phyloP scores from a whole-genome alignment of 2,888 invertebrate genomes.

The Drosophila kanekoi region DNA sequence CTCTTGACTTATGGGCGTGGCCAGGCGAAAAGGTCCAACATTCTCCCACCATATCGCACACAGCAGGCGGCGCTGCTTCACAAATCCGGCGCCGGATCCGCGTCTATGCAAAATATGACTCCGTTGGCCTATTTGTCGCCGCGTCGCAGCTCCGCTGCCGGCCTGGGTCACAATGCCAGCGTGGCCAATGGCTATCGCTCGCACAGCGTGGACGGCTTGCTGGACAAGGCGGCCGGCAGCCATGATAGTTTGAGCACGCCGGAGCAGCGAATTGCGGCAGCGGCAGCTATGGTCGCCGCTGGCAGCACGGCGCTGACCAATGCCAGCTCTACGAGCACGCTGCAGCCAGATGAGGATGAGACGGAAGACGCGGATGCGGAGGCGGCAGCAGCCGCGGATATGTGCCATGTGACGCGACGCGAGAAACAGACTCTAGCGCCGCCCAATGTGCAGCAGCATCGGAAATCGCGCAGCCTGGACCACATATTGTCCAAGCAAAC shows the following conservation, averaged over 20 bases:
- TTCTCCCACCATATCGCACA: conserved; percentile 82
- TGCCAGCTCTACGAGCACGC: conserved; percentile 80
- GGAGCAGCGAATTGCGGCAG: conserved; percentile 79
- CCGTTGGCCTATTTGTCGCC: conserved; percentile 78
- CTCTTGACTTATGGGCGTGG: conserved; percentile 73
- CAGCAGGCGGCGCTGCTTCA: conserved; percentile 72
- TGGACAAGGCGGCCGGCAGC: conserved; percentile 83
- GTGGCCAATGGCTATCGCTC: conserved; percentile 85
- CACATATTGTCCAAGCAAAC: conserved; percentile 86
- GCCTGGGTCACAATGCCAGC: conserved; percentile 63
- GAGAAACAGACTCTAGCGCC: conserved; percentile 75
- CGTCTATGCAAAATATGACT: conserved; percentile 81
- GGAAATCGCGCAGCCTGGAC: conserved; percentile 88
- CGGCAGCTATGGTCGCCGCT: conserved; percentile 79
- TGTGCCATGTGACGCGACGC: conserved; percentile 68
- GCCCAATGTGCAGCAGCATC: conserved; percentile 80
- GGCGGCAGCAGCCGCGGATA: conserved; percentile 1
- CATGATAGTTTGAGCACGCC: conserved; percentile 60
- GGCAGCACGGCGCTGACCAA: conserved; percentile 82
- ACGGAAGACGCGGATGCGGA: not conserved
- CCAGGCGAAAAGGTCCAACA: conserved; percentile 77
- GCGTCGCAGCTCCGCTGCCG: conserved; percentile 83
- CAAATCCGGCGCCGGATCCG: conserved; percentile 60
- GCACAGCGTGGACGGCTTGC: conserved; percentile 88
- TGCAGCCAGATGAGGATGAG: conserved; percentile 71